phyloP scores from a whole-genome alignment of 1,140 invertebrate species.

The Ganaspis sp. region DNA sequence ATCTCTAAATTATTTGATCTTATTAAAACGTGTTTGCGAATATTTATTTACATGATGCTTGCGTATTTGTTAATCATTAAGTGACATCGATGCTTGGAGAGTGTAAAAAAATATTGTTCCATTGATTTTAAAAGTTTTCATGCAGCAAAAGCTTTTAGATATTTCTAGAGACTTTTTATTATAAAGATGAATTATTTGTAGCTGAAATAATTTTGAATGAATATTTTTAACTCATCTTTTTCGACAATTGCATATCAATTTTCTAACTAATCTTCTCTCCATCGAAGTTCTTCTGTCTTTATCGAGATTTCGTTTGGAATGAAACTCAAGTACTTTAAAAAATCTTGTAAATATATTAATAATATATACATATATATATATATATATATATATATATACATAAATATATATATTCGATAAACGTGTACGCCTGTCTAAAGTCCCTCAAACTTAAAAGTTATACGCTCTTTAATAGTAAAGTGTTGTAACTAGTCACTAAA shows the following conservation, averaged over 20 bases:
- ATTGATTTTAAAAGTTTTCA: not conserved
- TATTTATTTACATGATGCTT: not conserved
- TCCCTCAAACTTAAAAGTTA: not conserved
- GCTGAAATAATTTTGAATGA: no score
- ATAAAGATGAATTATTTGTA: no score
- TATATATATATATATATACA: no score
- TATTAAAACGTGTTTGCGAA: not conserved
- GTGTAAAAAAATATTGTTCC: not conserved
- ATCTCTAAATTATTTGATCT: not conserved
- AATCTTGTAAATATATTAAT: constrained; percentile 10
- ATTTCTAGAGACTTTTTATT: no score
- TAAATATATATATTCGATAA: constrained; percentile 22
- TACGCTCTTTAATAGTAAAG: constrained; percentile 6
- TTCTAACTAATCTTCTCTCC: not conserved
- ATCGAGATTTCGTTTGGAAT: not conserved
- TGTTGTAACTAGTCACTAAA: constrained; percentile 20
- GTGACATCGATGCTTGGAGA: not conserved
- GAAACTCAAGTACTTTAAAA: not conserved
- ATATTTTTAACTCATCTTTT: not conserved
- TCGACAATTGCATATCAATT: constrained; percentile 22
- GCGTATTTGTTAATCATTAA: not conserved
- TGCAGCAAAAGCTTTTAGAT: no score
- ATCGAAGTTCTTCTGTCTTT: constrained; percentile 11
- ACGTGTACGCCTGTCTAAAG: constrained; percentile 25
- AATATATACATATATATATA: no score